Base-by-base conservation (phyloP, 2,113 vertebrate species). In the Phylloscopus trochilus region DNA sequence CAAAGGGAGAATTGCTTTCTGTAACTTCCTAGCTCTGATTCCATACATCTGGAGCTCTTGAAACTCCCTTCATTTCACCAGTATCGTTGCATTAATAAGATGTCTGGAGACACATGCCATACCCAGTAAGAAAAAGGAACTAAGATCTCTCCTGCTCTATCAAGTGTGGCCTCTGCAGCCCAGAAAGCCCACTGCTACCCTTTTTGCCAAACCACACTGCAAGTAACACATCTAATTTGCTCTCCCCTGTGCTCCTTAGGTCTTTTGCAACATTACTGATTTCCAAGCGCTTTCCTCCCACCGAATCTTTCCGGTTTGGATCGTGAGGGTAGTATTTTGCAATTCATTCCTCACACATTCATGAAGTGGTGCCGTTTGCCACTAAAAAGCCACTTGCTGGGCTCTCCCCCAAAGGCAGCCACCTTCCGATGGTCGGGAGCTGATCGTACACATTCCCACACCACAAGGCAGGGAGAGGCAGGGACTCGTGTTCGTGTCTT, bases 151-250 rank as follows among this genome's bases (percentile, higher is more conserved):
- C 64, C 90, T 93, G 95, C 85, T 97, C 83, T 81, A 72, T 92
- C 87, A 95, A 95, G 90, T 93, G 94, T 90, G 86, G 96, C 90
- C 72, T 95, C 77, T 60, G 88, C 93, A 92, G 85, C 90, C 88
- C 88, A 92, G 92, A 94, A 90, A 94, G 88, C 92, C 86, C 93
- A 93, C 83, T 89, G 93, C 92, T 96, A 92, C 58, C 89, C 79
- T 92, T 84, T 96, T 78, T 96, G 95, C 93, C 94, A 96, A 96
- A 90, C 88, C 94, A 81, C 90, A 64, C 69, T 72, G 83, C 93
- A 96, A 96, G 81, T 97, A 94, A 96, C 86, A 95, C 83, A 93
- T 93, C 92, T 96, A 95, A 97, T 96, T 95, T 96, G 89, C 95
- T 90, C 90, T 93, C 94, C 0, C 5, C 92, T 92, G 90, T 35